A percentile compares a stretch with the other conserved stretches of the same genome.
phyloP scores from a whole-genome alignment of 2,113 vertebrate species.

The Corynorhinus townsendii region DNA sequence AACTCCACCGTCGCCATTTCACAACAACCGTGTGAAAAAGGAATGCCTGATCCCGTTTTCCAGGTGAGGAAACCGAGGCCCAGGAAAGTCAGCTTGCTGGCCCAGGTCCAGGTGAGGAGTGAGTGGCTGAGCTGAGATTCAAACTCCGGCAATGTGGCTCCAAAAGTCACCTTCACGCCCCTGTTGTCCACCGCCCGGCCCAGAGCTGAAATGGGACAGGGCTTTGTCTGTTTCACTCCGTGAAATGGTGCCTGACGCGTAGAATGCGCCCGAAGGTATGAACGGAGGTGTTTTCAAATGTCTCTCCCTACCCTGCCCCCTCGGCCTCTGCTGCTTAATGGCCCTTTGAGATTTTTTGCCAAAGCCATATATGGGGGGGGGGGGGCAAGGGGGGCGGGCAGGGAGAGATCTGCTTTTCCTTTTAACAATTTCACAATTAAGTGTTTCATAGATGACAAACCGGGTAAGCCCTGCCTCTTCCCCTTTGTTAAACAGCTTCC shows the following conservation, averaged over 20 bases:
- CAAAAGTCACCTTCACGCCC: neutral
- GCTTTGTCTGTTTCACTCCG: neutral
- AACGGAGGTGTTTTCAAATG: neutral
- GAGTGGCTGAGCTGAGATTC: neutral
- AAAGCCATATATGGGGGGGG: rapidly evolving
- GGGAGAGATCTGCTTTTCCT: neutral
- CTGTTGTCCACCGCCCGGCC: neutral
- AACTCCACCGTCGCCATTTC: neutral
- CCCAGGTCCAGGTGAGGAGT: neutral
- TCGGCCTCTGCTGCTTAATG: neutral
- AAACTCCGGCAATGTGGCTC: neutral
- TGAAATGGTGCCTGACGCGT: neutral
- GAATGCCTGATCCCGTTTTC: neutral
- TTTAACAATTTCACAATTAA: neutral
- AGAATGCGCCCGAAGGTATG: neutral
- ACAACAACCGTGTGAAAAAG: neutral
- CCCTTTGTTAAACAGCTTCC: neutral
- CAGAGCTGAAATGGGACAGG: neutral
- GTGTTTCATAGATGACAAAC: neutral
- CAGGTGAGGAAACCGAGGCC: neutral
- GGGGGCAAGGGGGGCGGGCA: rapidly evolving
- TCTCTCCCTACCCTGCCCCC: rapidly evolving
- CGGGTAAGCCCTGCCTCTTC: neutral
- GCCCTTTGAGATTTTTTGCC: neutral
- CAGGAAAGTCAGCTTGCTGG: neutral